Evolutionary conservation across 1,140 invertebrate species (phyloP).

Genomic region (Drosophila nebulosa): DNA sequence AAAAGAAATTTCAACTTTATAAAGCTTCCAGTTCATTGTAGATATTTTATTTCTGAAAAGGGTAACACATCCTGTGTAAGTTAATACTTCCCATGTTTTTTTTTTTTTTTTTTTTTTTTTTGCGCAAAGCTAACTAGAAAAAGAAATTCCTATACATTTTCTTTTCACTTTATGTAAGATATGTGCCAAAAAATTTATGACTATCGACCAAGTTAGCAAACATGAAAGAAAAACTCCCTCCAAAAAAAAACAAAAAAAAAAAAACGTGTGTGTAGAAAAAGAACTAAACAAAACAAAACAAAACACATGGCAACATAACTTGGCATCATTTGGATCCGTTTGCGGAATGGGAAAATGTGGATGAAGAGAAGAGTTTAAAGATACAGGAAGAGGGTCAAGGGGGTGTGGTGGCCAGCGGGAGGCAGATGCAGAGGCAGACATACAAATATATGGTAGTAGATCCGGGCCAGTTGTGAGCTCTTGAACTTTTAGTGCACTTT

Average conservation of each 20-base stretch:
- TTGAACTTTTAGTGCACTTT: constrained; percentile 53
- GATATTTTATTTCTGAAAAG: neutral
- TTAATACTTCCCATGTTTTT: constrained; percentile 4
- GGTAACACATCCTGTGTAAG: neutral
- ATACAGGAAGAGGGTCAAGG: neutral
- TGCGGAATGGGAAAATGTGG: neutral
- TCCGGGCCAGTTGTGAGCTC: constrained; percentile 43
- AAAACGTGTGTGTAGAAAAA: constrained; percentile 1
- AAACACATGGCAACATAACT: constrained; percentile 50
- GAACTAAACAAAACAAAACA: constrained; percentile 33
- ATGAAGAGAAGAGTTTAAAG: no score
- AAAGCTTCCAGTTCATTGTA: neutral
- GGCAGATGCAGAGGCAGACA: constrained; percentile 10
- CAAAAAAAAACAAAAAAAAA: constrained; percentile 17
- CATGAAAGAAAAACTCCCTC: constrained; percentile 33
- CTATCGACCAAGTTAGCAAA: constrained; percentile 60
- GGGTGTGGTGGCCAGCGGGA: no score
- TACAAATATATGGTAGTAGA: constrained; percentile 6
- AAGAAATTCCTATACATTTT: constrained; percentile 31
- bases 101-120: no score
- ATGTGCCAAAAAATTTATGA: constrained; percentile 51
- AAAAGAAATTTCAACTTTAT: neutral
- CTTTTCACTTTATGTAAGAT: constrained; percentile 24
- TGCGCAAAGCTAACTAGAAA: constrained; percentile 2
- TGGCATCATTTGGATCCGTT: constrained; percentile 56